Evolutionary conservation across 2,888 invertebrate genomes (phyloP).

Genomic region (Notodonta dromedarius): DNA sequence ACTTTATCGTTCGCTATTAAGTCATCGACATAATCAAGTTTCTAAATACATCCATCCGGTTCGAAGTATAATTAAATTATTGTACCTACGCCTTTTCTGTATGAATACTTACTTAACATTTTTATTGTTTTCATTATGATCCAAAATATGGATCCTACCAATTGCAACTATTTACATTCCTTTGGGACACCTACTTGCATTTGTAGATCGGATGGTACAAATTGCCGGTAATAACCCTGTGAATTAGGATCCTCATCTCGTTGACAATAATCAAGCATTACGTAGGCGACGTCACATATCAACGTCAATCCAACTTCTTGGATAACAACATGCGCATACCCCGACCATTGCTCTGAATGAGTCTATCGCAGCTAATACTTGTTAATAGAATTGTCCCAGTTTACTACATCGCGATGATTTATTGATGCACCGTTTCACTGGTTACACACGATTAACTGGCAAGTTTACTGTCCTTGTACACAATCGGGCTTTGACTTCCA

Average conservation of each 20-base stretch:
- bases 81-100: background rate
- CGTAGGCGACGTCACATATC: constrained; percentile 35
- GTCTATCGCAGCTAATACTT: constrained; percentile 17
- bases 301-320: constrained; percentile 41
- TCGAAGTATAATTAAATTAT: constrained; percentile 7
- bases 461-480: constrained; percentile 16
- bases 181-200: constrained; percentile 33
- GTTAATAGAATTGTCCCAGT: constrained; percentile 32
- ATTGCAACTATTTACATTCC: background rate
- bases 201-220: constrained; percentile 41
- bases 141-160: background rate
- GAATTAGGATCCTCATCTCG: constrained; percentile 34
- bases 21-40: constrained; percentile 16
- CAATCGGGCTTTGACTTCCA: constrained; percentile 31
- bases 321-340: constrained; percentile 32
- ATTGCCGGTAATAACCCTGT: constrained; percentile 40
- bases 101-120: background rate
- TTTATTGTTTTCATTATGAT: background rate
- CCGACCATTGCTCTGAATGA: constrained; percentile 21
- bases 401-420: constrained; percentile 21
- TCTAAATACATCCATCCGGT: constrained; percentile 10
- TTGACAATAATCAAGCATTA: constrained; percentile 30
- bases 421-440: constrained; percentile 12
- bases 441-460: constrained; percentile 1
- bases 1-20: constrained; percentile 8